Base-by-base conservation (phyloP, 2,888 invertebrate species). In the Melolontha melolontha region DNA sequence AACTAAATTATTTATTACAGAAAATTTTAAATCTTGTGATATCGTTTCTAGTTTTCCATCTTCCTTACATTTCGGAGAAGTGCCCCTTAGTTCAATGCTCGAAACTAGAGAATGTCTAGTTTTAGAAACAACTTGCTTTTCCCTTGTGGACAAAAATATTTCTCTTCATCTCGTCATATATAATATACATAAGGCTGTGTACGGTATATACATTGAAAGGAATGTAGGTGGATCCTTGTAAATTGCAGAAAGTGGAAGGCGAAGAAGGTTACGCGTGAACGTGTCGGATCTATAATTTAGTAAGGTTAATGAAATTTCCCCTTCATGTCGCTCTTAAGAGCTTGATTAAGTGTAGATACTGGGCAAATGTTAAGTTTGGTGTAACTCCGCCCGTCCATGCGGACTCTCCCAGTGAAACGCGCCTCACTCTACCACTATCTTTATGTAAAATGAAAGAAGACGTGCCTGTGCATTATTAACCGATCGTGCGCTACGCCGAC, bases 251-350 rank as follows among this genome's bases (percentile, higher is more conserved):
- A 39, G 54, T 54, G 54, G 54, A 54, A 40, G 40, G 54, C 40
- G 54, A 40, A 54, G 54, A 17, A 54, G 54, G 54, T 54, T 54
- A 57, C 57, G 34, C 44, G 54, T 47, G 57, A 49, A 57, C 55
- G 66, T 54, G 66, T 66, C 55, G 55, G 66, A 66, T 66, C 34
- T 66, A 66, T 66, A 66, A 66, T 66, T 66, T 57, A 66, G 57
- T 57, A 40, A 57, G 66, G 66, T 66, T 66, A 66, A 66, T 66
- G 66, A 66, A 66, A 66, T 66, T 66, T 66, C 57, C 57, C 57
- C 50, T 39, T 55, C 66, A 47, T 55, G 66, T 57, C 57, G 27
- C 57, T 54, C 49, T 66, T 59, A 49, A 66, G 55, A 66, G 66
- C 66, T 49, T 66, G 66, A 66, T 66, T 66, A 57, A 66, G 55